phyloP scores from a whole-genome alignment of 1,140 invertebrate species.

The Wasmannia auropunctata region DNA sequence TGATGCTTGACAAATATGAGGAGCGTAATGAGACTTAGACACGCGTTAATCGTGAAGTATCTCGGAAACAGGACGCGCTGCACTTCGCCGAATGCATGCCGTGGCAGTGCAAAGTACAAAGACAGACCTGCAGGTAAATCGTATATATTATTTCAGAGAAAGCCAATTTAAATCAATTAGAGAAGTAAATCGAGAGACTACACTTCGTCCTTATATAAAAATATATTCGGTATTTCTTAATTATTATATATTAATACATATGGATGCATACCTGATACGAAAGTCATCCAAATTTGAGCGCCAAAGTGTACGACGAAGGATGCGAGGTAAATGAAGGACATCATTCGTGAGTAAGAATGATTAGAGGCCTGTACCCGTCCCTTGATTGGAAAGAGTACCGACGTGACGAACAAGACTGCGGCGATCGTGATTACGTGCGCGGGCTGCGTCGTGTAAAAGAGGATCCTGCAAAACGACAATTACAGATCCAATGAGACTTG shows the following conservation, averaged over 20 bases:
- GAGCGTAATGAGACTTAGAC: constrained; percentile 90
- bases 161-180: constrained; percentile 17
- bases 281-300: constrained; percentile 95
- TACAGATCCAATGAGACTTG: background rate
- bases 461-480: constrained; percentile 86
- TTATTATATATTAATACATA: too few species aligned
- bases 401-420: constrained; percentile 88
- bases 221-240: constrained; percentile 28
- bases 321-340: constrained; percentile 89
- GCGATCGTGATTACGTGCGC: constrained; percentile 90
- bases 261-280: constrained; percentile 89
- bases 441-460: constrained; percentile 90
- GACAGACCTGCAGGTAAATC: constrained; percentile 88
- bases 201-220: background rate
- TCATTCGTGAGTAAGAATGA: constrained; percentile 81
- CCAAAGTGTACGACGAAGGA: constrained; percentile 92
- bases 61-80: constrained; percentile 94
- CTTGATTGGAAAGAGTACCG: constrained; percentile 85
- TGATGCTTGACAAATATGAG: constrained; percentile 88
- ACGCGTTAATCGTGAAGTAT: constrained; percentile 92
- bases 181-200: background rate
- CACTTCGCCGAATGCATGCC: constrained; percentile 93
- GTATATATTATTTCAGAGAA: constrained; percentile 16
- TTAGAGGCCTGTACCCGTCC: constrained; percentile 79
- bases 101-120: constrained; percentile 92